These are phyloP conservation scores for Watsonalla cultraria DNA, from an alignment of 2,888 invertebrate species.

Conservation along the genomic window DNA sequence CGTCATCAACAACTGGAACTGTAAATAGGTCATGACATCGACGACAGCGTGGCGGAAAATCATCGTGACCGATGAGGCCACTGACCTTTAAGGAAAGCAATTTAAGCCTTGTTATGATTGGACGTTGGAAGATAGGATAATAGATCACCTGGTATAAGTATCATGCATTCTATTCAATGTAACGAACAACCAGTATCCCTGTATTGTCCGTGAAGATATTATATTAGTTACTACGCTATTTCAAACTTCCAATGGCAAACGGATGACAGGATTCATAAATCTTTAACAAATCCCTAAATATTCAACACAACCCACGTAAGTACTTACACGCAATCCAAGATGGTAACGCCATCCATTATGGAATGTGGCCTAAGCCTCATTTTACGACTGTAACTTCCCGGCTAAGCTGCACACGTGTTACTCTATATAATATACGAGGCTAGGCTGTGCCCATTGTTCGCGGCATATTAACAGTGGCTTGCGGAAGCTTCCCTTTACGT, in stretches of 20 bases:
- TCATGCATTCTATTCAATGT: not conserved
- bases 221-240: too few species aligned
- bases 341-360: not conserved
- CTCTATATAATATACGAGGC: conserved; percentile 3
- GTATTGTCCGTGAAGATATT: too few species aligned
- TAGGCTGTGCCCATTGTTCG: conserved; percentile 20
- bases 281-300: not conserved
- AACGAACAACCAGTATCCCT: too few species aligned
- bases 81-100: conserved; percentile 54
- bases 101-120: conserved; percentile 45
- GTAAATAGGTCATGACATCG: conserved; percentile 71
- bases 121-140: conserved; percentile 26
- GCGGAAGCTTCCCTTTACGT: conserved; percentile 40
- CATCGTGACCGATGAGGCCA: conserved; percentile 64
- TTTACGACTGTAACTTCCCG: not conserved
- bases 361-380: not conserved
- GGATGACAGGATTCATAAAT: not conserved
- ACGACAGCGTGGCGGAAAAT: conserved; percentile 45
- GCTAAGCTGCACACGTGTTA: not conserved
- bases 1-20: conserved; percentile 54
- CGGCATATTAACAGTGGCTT: conserved; percentile 30
- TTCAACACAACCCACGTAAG: not conserved
- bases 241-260: not conserved
- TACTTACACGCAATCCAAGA: not conserved
- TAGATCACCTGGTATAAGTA: conserved; percentile 12